Base-by-base conservation (phyloP, 2,113 vertebrate species). In the Zosterops lateralis region DNA sequence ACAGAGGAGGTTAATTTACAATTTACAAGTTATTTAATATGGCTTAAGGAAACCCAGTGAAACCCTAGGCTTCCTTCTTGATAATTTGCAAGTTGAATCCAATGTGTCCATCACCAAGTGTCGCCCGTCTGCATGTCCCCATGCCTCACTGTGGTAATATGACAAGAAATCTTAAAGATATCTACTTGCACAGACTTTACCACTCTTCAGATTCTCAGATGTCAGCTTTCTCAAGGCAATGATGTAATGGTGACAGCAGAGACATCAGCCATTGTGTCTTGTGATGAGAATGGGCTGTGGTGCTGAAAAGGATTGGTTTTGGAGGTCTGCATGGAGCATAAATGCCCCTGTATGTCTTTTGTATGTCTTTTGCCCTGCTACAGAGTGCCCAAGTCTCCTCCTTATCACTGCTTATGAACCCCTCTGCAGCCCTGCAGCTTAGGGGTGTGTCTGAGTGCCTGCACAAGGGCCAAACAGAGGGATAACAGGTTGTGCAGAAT, bases 391-490 rank as follows among this genome's bases (percentile, higher is more conserved):
- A 34, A 54, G 29, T 17, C 64, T 62, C n/a, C 17, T 83, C 24
- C 24, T 93, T 31, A 57, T 80, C 32, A 22, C n/a, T 9, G 3
- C 21, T 87, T 57, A 6, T 61, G 75, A 66, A 77, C 66, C 17
- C 22, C 6, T 54, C 4, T 9, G 19, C 47, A 70, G 50, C 14
- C 21, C 21, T 73, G 31, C 32, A 50, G 22, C 22, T 48, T 77
- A 54, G 60, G 57, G 32, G 62, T 0, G 0, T 28, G 18, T 65
- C 62, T 60, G 36, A 56, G 31, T 6, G 5, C 17, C 48, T 67
- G 44, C 14, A 29, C 1, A 4, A 51, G 14, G 28, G 36, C 14
- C 36, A 82, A 61, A 38, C 2, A 32, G 50, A 80, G 15, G 36
- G 24, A 31, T 51, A 72, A 29, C 1, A 0, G 9, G 8, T 14